Evolutionary conservation across 2,113 vertebrate species (phyloP), one percentile per base, ranked within the genome.

Genomic region (Lophochroa leadbeateri): DNA sequence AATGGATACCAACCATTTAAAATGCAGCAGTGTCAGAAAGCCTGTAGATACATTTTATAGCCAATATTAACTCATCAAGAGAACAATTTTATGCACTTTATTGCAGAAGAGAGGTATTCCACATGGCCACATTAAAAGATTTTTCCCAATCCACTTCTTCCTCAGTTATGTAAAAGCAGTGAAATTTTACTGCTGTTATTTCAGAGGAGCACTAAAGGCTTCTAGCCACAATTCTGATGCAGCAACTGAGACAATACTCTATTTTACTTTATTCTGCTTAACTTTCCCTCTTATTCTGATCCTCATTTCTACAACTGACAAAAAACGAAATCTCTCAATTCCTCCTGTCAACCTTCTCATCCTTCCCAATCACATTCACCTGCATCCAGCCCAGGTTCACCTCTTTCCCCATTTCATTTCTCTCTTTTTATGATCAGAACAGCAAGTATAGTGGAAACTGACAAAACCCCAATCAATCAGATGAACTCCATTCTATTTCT

Each of bases 21-120:
- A 96, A 91, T 84, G 53, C 72, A 76, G 68, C 44, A 90, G 49
- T 61, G 44, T 80, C 94, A 90, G 57, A 97, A 96, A 94, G 75
- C 15, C 78, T n/a, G 39, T 4, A 91, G 76, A 78, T 78, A 79
- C 57, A 29, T 91, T 90, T 86, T 83, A 75, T 29, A 95, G 91
- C 68, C 84, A 95, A 69, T 69, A 93, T 82, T 74, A 93, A 94
- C 94, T 92, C 19, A 92, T 68, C 74, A 84, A 63, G 83, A 91
- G 33, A 94, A 75, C 53, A 71, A 79, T 88, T 95, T 91, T 74
- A 83, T 1, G 12, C 81, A 78, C 84, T 74, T 88, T 83, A 89
- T 21, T 82, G 81, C 50, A 90, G 70, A 93, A 91, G 64, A 41
- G 19, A 70, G 25, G 47, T 77, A 88, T 61, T 27, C 76, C 47